phyloP scores from a whole-genome alignment of 2,797 vertebrate genomes.

The Cossypha caffra region DNA sequence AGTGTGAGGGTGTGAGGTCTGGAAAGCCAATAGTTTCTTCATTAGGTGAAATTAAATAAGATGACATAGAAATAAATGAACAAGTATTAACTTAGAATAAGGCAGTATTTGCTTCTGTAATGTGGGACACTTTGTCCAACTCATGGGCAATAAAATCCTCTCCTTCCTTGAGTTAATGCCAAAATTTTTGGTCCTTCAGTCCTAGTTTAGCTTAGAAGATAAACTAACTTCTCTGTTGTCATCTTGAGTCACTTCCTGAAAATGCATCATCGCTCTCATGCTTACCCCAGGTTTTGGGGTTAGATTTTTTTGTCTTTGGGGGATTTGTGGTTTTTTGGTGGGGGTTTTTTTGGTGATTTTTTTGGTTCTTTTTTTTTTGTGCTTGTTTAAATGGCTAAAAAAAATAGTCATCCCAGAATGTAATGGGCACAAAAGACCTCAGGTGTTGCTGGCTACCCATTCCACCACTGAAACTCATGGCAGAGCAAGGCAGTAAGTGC shows the following conservation, averaged over 20 bases:
- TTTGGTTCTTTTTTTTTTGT: background rate
- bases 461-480: background rate
- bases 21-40: background rate
- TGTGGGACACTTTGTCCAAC: background rate
- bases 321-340: accelerated
- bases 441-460: background rate
- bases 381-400: background rate
- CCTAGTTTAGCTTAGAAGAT: background rate
- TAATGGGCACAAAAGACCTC: background rate
- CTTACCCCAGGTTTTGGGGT: background rate
- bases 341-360: too few relatives aligned
- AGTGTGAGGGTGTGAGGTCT: background rate
- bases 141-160: background rate
- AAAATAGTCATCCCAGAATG: background rate
- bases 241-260: background rate
- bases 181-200: background rate
- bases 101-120: background rate
- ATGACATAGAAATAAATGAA: background rate
- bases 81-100: background rate
- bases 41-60: background rate
- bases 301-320: background rate
- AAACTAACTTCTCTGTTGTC: background rate
- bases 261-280: background rate
- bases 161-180: background rate
- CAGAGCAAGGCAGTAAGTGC: background rate